Base-by-base conservation (phyloP, 2,113 vertebrate genomes). In the Ivindomyrus marchei region DNA sequence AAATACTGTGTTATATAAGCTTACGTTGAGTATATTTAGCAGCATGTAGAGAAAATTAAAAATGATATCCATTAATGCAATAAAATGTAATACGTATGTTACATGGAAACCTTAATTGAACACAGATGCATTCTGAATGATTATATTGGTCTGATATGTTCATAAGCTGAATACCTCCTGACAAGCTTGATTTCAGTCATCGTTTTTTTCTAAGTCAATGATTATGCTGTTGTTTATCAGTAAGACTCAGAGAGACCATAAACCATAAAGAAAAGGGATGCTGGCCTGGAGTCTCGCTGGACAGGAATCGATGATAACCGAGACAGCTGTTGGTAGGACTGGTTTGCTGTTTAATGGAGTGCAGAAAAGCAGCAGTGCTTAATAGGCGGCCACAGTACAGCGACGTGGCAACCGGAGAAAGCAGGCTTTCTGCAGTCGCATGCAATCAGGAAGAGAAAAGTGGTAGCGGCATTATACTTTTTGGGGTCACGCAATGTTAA, bases 281-380 rank as follows among this genome's bases (percentile, higher is more conserved):
- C 77, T 24, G 87, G 74, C 87, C 36, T 24, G 24, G 9, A 80
- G 85, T 88, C 49, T 90, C 90, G 1, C 66, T 31, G 87, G 90
- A 50, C 49, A 53, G 46, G 27, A 62, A n/a, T 47, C 49, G 36
- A 42, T 46, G 62, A 77, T 83, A 77, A 39, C 90, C 24, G 89
- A 58, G 49, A 62, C 90, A 88, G 70, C 66, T 74, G 86, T 88
- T 50, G 87, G 70, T 90, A 90, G 87, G 90, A 90, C 21, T 88
- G 62, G 62, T 88, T 88, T 83, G 62, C 90, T 80, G 90, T 90
- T 83, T 88, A 90, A 90, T 90, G 85, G 86, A 58, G 86, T 42
- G 62, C 56, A 74, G 45, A 90, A 31, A 74, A 50, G 47, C 46
- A 70, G 84, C 53, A 46, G 53, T 50, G 49, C 52, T 62, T 85